phyloP scores from a whole-genome alignment of 2,113 vertebrate genomes.

The Cottus gobio region DNA sequence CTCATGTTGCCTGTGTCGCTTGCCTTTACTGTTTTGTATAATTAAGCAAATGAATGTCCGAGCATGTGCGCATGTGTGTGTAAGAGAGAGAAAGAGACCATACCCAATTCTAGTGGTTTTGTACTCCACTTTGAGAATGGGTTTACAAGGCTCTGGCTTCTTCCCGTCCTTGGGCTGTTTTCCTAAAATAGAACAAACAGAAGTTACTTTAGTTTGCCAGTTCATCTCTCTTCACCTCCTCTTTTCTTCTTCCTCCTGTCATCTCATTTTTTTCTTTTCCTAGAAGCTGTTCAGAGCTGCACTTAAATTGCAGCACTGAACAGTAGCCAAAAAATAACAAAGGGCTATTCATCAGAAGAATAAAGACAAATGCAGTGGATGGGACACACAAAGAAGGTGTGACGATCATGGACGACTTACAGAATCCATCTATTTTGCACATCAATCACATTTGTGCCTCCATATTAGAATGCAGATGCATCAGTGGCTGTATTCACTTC shows the following conservation, averaged over 20 bases:
- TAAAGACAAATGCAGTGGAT: constrained; percentile 41
- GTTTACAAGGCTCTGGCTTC: constrained; percentile 99
- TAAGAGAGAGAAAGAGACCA: constrained; percentile 41
- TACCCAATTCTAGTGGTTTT: constrained; percentile 97
- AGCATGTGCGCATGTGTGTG: not conserved
- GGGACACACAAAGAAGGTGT: constrained; percentile 38
- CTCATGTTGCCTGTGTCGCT: not conserved
- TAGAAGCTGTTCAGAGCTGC: constrained; percentile 33
- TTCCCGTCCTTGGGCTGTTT: constrained; percentile 99
- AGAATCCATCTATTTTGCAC: constrained; percentile 15
- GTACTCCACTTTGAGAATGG: constrained; percentile 99
- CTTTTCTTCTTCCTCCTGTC: constrained; percentile 37
- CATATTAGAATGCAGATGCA: not conserved
- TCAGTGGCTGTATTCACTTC: constrained; percentile 10
- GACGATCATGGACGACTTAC: constrained; percentile 38
- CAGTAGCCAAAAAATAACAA: constrained; percentile 37
- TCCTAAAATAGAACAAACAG: constrained; percentile 87
- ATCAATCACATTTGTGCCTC: constrained; percentile 12
- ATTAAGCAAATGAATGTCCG: not conserved
- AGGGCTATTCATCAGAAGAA: constrained; percentile 43
- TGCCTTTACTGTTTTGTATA: not conserved
- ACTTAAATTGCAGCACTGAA: constrained; percentile 54
- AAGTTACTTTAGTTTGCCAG: constrained; percentile 59
- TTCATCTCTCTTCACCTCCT: constrained; percentile 43
- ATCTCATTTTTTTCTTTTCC: constrained; percentile 1